These are phyloP conservation scores for Puntigrus tetrazona DNA, from an alignment of 2,113 vertebrate species.

Conservation along the genomic window DNA sequence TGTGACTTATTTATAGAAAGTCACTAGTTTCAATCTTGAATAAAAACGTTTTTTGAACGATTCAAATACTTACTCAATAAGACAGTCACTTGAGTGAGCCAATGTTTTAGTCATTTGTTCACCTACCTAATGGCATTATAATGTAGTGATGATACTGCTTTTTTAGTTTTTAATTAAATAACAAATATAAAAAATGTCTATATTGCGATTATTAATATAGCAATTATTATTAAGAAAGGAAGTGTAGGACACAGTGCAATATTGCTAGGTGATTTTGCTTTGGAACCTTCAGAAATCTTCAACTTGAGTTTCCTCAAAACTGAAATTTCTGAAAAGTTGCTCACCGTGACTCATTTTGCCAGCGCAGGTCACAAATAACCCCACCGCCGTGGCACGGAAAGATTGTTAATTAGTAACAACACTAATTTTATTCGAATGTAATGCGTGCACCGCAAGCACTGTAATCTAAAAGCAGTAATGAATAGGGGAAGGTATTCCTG, in stretches of 20 bases:
- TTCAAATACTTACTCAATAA: not conserved
- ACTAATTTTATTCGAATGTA: not conserved
- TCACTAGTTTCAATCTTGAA: not conserved
- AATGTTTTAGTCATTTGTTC: not conserved
- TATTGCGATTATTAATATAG: too few relatives aligned
- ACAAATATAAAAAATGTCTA: too few relatives aligned
- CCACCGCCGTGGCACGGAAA: not conserved
- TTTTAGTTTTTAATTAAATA: too few relatives aligned
- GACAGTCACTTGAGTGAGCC: not conserved
- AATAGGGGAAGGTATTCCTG: not conserved
- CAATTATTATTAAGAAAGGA: too few relatives aligned
- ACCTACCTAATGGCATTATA: not conserved
- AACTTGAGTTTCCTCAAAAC: too few relatives aligned
- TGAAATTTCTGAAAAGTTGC: too few relatives aligned
- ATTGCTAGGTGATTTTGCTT: too few relatives aligned
- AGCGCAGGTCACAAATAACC: not conserved
- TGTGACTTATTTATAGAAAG: not conserved
- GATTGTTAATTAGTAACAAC: not conserved
- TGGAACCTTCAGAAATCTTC: too few relatives aligned
- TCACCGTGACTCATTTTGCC: too few relatives aligned
- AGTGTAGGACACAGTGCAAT: too few relatives aligned
- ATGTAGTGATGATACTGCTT: not conserved
- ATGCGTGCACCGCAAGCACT: not conserved
- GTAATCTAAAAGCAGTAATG: not conserved
- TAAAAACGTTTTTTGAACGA: too few relatives aligned